Percentiles rank a stretch among this genome's conserved stretches.
phyloP scores from a whole-genome alignment of 2,113 vertebrate genomes.

The Aramus guarauna region DNA sequence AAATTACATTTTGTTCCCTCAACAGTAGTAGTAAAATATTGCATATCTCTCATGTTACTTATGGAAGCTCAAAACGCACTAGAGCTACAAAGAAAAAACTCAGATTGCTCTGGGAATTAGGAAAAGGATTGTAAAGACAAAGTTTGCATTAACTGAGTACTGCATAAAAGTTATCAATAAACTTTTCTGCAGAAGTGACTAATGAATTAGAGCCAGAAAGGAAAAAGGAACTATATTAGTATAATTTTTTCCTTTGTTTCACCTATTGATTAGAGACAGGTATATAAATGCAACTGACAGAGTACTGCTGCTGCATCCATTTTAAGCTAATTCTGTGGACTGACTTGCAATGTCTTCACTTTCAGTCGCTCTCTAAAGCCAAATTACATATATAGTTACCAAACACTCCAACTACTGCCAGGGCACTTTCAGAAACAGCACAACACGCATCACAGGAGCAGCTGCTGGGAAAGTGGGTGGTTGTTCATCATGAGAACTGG shows the following conservation, averaged over 20 bases:
- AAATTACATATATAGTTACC: conserved; percentile 13
- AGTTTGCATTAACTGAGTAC: neutral
- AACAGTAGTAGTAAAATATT: neutral
- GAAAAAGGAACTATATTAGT: neutral
- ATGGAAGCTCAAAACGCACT: too few relatives aligned
- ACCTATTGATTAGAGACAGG: neutral
- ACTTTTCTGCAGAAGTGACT: neutral
- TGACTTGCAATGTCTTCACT: conserved; percentile 16
- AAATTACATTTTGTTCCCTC: neutral
- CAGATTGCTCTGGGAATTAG: neutral
- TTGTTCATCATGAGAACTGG: neutral
- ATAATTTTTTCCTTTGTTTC: too few relatives aligned
- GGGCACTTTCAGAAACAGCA: neutral
- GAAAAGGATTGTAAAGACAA: neutral
- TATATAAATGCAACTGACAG: neutral
- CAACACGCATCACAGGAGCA: neutral
- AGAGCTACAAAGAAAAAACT: too few relatives aligned
- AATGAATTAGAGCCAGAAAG: neutral
- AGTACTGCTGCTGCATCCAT: conserved; percentile 8
- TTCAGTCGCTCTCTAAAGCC: neutral
- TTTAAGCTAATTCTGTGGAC: conserved; percentile 44
- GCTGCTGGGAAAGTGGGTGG: neutral
- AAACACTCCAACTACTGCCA: neutral
- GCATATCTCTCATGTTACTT: too few relatives aligned
- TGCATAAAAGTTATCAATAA: neutral